phyloP scores from a whole-genome alignment of 1,140 invertebrate species.

The Tetragonula clypearis region DNA sequence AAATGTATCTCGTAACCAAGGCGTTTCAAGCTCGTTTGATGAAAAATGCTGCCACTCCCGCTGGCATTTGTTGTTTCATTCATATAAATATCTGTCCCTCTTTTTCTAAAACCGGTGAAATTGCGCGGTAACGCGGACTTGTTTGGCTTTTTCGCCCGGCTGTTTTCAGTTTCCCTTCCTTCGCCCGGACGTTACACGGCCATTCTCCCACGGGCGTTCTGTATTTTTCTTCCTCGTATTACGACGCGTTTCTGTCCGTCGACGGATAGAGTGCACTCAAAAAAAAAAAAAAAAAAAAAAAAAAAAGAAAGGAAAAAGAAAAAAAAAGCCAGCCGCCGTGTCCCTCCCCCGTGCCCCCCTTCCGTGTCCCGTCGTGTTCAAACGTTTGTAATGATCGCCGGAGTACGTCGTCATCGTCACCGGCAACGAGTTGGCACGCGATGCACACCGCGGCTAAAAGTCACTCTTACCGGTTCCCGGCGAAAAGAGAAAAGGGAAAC shows the following conservation, averaged over 20 bases:
- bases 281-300: too few species aligned
- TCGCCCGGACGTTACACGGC: slow-evolving; percentile 49
- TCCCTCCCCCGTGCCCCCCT: neutral
- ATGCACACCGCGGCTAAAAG: slow-evolving; percentile 24
- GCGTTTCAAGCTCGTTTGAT: neutral
- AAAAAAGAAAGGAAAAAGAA: too few species aligned
- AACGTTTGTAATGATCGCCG: slow-evolving; percentile 18
- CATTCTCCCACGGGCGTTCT: slow-evolving; percentile 44
- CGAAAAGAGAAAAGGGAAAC: neutral
- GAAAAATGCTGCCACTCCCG: neutral
- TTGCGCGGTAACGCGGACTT: slow-evolving; percentile 21
- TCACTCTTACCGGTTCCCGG: neutral
- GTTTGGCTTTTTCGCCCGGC: slow-evolving; percentile 22
- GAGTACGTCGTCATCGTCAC: slow-evolving; percentile 18
- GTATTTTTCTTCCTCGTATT: slow-evolving; percentile 35
- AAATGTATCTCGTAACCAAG: neutral
- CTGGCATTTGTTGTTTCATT: neutral
- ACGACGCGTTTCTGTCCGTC: slow-evolving; percentile 5
- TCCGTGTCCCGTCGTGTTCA: slow-evolving; percentile 8
- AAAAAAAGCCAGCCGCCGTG: slow-evolving; percentile 22
- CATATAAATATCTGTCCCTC: neutral
- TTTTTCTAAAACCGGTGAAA: neutral
- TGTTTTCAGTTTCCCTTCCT: slow-evolving; percentile 15
- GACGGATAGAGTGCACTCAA: slow-evolving; percentile 41
- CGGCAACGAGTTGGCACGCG: neutral